A percentile compares a stretch with the other conserved stretches of the same genome.
Conservation (phyloP, 2,888 invertebrate genomes). For the Scaptomyza parva region DNA sequence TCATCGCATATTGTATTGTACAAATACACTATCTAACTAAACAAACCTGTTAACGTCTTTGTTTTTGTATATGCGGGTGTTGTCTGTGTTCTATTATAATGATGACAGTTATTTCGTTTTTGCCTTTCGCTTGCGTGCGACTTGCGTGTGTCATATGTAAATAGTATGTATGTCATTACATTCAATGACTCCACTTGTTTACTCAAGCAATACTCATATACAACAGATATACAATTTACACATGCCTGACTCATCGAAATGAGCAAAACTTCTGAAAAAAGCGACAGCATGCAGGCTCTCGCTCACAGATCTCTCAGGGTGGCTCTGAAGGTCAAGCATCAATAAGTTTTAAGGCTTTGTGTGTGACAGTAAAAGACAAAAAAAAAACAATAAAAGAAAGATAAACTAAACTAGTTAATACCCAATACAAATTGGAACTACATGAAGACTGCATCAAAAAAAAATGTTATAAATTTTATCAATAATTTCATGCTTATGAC, state of each 20-base stretch:
- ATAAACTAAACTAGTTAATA: not conserved
- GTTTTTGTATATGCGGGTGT: slow-evolving; percentile 22
- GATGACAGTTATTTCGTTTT: slow-evolving; percentile 25
- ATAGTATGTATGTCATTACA: slow-evolving; percentile 41
- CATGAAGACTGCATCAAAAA: no score
- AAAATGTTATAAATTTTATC: no score
- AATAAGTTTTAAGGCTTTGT: slow-evolving; percentile 22
- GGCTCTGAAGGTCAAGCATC: slow-evolving; percentile 30
- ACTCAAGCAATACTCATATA: slow-evolving; percentile 4
- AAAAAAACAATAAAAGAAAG: not conserved
- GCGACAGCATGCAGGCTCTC: slow-evolving; percentile 3
- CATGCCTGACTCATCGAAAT: slow-evolving; percentile 19
- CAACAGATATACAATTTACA: not conserved
- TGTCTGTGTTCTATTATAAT: slow-evolving; percentile 3
- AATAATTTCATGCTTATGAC: no score
- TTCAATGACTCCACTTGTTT: slow-evolving; percentile 35
- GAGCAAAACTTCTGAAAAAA: slow-evolving; percentile 2
- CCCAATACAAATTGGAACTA: not conserved
- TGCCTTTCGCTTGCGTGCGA: not conserved
- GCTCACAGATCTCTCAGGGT: not conserved
- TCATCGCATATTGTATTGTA: slow-evolving; percentile 9
- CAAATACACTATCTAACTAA: not conserved
- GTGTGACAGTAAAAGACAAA: slow-evolving; percentile 1
- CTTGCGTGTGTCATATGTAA: slow-evolving; percentile 37
- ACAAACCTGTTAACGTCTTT: slow-evolving; percentile 5